A percentile compares a stretch with the other conserved stretches of the same genome.
phyloP scores from a whole-genome alignment of 2,797 vertebrate species.

The Schizothorax lantsangensis region DNA sequence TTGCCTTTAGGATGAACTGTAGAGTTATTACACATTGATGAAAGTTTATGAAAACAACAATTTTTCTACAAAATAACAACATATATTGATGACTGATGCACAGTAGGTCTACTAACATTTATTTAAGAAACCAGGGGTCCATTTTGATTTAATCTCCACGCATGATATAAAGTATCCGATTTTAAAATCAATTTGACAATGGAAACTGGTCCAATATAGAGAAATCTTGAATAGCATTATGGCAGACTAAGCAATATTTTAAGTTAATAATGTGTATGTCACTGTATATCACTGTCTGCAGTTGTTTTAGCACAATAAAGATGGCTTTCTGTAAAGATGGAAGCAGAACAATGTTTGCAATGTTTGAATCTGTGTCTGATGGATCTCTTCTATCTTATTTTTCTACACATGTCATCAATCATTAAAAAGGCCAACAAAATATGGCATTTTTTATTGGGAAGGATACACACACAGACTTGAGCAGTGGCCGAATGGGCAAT shows the following conservation, averaged over 20 bases:
- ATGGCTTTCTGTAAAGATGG: background rate
- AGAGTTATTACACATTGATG: background rate
- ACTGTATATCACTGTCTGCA: background rate
- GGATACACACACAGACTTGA: background rate
- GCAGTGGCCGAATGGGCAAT: background rate
- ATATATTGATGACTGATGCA: background rate
- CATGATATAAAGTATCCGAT: background rate
- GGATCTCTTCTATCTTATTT: background rate
- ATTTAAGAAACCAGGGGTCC: background rate
- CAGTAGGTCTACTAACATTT: background rate
- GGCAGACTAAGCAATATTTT: background rate
- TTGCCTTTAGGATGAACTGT: background rate
- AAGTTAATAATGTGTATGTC: background rate
- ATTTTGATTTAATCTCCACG: background rate
- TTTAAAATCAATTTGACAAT: background rate
- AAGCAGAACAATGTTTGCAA: conserved; percentile 9
- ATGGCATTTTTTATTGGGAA: background rate
- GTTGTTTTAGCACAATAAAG: conserved; percentile 2
- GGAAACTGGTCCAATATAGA: background rate
- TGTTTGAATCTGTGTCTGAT: background rate
- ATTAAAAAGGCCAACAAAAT: background rate
- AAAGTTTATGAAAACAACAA: background rate
- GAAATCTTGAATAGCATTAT: background rate
- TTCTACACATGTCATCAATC: background rate
- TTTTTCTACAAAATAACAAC: background rate